Percentiles rank a stretch among this genome's conserved stretches.
Conservation (phyloP, 2,888 invertebrate species). For the Hydropsyche betteni region DNA sequence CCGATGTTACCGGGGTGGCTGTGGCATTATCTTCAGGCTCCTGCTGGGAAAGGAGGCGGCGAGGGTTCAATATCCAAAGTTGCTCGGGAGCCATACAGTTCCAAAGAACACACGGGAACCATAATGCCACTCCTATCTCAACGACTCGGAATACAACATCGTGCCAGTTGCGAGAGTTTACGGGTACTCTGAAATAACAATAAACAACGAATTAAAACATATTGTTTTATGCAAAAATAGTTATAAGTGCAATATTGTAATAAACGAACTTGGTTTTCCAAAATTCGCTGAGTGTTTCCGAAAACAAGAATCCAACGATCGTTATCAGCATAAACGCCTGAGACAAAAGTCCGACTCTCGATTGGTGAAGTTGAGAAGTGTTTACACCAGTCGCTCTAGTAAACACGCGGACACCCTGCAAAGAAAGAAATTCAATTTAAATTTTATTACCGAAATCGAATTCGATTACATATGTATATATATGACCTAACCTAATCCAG, state of each 20-base stretch:
- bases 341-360: slow-evolving; percentile 85
- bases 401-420: slow-evolving; percentile 49
- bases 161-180: slow-evolving; percentile 91
- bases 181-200: slow-evolving; percentile 73
- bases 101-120: slow-evolving; percentile 97
- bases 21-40: slow-evolving; percentile 68
- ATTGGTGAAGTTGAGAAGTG: slow-evolving; percentile 89
- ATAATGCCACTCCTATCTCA: slow-evolving; percentile 91
- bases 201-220: slow-evolving; percentile 4
- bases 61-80: slow-evolving; percentile 92
- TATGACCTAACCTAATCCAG: background rate
- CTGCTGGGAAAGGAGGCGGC: slow-evolving; percentile 79
- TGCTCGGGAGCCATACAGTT: slow-evolving; percentile 94
- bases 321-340: slow-evolving; percentile 92
- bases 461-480: background rate
- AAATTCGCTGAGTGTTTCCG: slow-evolving; percentile 90
- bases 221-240: too few relatives aligned
- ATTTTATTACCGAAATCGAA: too few relatives aligned
- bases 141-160: slow-evolving; percentile 90
- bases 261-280: slow-evolving; percentile 88
- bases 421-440: slow-evolving; percentile 27
- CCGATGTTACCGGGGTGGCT: slow-evolving; percentile 57
- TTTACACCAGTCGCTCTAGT: slow-evolving; percentile 69
- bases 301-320: slow-evolving; percentile 87
- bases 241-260: too few relatives aligned